These are phyloP conservation scores for Melieria crassipennis DNA, from an alignment of 2,888 invertebrate species.

Conservation along the genomic window DNA sequence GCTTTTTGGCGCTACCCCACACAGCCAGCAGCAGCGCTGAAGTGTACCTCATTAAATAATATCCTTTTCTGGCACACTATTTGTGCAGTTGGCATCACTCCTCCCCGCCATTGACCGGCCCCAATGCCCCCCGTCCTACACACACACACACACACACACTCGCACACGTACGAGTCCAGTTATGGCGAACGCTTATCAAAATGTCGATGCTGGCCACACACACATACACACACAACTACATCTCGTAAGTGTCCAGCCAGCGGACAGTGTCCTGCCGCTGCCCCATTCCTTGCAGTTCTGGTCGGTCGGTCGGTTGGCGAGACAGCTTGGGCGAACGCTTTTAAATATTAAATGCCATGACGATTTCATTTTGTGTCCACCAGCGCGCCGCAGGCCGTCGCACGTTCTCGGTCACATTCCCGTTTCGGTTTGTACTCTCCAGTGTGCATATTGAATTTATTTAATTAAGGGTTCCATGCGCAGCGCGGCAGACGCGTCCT, in stretches of 20 bases:
- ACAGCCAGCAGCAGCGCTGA: constrained; percentile 34
- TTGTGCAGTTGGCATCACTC: constrained; percentile 18
- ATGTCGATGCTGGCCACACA: constrained; percentile 26
- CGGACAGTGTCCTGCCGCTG: neutral
- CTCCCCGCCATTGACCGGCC: neutral
- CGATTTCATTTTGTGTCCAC: constrained; percentile 48
- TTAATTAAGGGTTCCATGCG: constrained; percentile 61
- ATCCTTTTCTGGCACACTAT: constrained; percentile 48
- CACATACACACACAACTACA: neutral
- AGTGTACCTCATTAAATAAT: constrained; percentile 63
- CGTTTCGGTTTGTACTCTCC: constrained; percentile 38
- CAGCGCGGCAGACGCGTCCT: neutral
- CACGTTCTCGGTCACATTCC: constrained; percentile 10
- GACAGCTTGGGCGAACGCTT: constrained; percentile 52
- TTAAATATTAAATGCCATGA: constrained; percentile 65
- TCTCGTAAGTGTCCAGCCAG: neutral
- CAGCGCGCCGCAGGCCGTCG: neutral
- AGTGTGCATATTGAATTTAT: constrained; percentile 63
- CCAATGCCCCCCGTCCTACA: neutral
- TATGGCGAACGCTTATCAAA: constrained; percentile 31
- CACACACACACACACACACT: constrained; percentile 22
- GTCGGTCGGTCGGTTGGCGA: constrained; percentile 6
- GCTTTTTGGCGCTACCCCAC: constrained; percentile 12
- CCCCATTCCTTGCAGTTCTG: neutral
- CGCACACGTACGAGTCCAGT: constrained; percentile 10